Base-by-base conservation (phyloP, 2,797 vertebrate genomes). In the Diplodus puntazzo region DNA sequence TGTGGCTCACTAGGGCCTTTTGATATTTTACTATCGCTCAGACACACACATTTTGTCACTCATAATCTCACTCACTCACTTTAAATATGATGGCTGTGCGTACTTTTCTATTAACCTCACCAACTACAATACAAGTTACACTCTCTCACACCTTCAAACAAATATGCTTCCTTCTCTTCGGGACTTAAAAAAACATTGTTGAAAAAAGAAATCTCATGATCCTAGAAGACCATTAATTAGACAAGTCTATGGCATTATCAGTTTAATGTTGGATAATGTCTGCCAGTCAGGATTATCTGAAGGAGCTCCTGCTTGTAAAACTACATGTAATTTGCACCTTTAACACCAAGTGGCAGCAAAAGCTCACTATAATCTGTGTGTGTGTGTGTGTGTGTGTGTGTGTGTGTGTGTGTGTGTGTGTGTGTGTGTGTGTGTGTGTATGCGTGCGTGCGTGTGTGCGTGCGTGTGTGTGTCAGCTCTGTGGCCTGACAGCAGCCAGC, bases 331-430 rank as follows among this genome's bases (percentile, higher is more conserved):
- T 92, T 63, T 80, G 9, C 11, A 53, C 17, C 3, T 84, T 81
- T 52, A 77, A 85, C 94, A 87, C 88, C 18, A 86, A 76, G 86
- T 85, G 94, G 91, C 91, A 92, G 89, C 89, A 95, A 84, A 88
- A 5, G 60, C 80, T 81, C 80, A 77, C 73, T 69, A 2, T 75
- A 53, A 25, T 52, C 21, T 46, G 20, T 43, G 42, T 49, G 48
- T 68, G 48, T 52, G 43, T 59, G 66, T 57, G 59, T 73, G 72
- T 57, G 59, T 21, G n/a, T 49, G 30, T 68, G 63, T 67, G 65
- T 65, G 50, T 45, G 60, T 49, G 61, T 73, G 69, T 57, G 57
- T 53, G 27, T 63, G 0, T 53, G 34, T 52, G 27, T 46, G 20
- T 43, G 42, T 49, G 48, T 68, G 48, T 52, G 43, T 59, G 66